Percentiles rank a stretch among this genome's conserved stretches.
Conservation (phyloP, 2,797 vertebrate species). For the Lates japonicus region DNA sequence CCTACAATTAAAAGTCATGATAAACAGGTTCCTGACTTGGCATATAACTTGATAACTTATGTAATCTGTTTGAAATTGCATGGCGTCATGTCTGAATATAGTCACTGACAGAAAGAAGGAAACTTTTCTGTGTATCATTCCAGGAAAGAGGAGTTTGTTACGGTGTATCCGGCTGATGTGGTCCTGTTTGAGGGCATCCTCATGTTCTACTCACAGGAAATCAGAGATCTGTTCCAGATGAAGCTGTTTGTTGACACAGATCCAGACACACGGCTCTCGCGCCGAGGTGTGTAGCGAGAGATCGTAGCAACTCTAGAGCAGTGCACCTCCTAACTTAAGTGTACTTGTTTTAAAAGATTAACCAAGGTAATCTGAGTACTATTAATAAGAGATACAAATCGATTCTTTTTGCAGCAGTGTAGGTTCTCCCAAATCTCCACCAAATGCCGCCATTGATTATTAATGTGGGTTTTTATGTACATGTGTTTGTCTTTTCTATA, state of each 20-base stretch:
- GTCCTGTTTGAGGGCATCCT: constrained; percentile 98
- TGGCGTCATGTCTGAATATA: neutral
- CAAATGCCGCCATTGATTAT: neutral
- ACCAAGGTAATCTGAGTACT: neutral
- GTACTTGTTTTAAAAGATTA: neutral
- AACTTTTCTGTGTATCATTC: constrained; percentile 48
- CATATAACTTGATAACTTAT: neutral
- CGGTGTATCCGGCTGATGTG: constrained; percentile 95
- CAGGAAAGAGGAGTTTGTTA: constrained; percentile 96
- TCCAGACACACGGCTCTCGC: constrained; percentile 95
- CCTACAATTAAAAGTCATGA: neutral
- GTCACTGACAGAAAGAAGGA: constrained; percentile 2
- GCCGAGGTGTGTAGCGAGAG: constrained; percentile 81
- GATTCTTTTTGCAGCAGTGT: neutral
- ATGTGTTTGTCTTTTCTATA: neutral
- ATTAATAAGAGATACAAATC: neutral
- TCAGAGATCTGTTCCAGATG: constrained; percentile 98
- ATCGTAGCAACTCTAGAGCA: neutral
- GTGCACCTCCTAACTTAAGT: neutral
- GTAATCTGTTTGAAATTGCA: neutral
- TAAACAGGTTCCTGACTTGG: neutral
- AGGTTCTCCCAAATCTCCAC: too few species aligned
- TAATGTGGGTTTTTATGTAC: neutral
- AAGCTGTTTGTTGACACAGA: constrained; percentile 99
- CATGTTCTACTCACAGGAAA: constrained; percentile 97